Conservation (phyloP, 1,140 invertebrate genomes). For the Plectus sambesii region DNA sequence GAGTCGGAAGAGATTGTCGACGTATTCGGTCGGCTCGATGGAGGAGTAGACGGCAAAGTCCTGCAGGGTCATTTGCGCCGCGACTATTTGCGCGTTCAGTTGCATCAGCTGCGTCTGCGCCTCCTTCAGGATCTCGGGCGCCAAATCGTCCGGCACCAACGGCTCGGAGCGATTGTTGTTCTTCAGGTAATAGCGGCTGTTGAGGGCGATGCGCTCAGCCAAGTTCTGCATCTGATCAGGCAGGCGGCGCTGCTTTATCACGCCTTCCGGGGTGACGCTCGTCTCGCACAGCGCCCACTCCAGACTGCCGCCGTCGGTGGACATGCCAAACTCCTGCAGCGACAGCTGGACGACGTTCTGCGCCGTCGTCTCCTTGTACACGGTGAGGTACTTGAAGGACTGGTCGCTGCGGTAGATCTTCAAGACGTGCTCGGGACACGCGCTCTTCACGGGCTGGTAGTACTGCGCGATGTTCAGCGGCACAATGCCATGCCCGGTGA, state of each 20-base stretch:
- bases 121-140: constrained; percentile 79
- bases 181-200: constrained; percentile 79
- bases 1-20: constrained; percentile 89
- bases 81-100: constrained; percentile 86
- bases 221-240: constrained; percentile 88
- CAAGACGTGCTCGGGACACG: constrained; percentile 90
- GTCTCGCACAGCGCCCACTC: constrained; percentile 84
- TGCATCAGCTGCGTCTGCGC: constrained; percentile 82
- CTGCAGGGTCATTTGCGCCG: constrained; percentile 82
- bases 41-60: constrained; percentile 91
- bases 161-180: constrained; percentile 85
- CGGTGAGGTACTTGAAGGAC: constrained; percentile 87
- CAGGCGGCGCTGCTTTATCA: constrained; percentile 86
- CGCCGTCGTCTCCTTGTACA: constrained; percentile 94
- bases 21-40: constrained; percentile 94
- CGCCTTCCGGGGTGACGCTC: constrained; percentile 49
- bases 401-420: constrained; percentile 86
- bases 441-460: constrained; percentile 30
- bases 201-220: constrained; percentile 76
- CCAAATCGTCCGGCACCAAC: constrained; percentile 84
- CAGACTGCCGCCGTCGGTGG: constrained; percentile 12
- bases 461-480: constrained; percentile 25
- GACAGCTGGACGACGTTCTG: constrained; percentile 95
- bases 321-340: constrained; percentile 84
- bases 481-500: constrained; percentile 26